phyloP scores from a whole-genome alignment of 2,888 invertebrate genomes.

The Coleophora flavipennella region DNA sequence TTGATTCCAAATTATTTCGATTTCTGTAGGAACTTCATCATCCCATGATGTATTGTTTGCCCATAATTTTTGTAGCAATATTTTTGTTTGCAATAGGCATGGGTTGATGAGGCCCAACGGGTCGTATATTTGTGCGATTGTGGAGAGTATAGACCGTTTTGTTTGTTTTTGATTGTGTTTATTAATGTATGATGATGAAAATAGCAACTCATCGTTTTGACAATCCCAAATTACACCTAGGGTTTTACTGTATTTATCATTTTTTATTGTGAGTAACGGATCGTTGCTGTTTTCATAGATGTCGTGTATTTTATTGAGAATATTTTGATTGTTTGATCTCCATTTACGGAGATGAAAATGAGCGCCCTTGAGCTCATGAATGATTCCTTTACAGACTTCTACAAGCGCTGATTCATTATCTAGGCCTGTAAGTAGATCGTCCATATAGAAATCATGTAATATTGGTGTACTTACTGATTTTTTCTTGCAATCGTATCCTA shows the following conservation, averaged over 20 bases:
- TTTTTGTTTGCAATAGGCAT: constrained; percentile 6
- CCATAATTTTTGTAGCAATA: constrained; percentile 10
- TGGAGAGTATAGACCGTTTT: constrained; percentile 3
- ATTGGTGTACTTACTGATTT: constrained; percentile 12
- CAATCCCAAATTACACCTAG: constrained; percentile 15
- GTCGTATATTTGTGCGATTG: constrained; percentile 10
- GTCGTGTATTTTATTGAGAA: constrained; percentile 4
- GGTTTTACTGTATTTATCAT: constrained; percentile 9
- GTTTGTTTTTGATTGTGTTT: not conserved
- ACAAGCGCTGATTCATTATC: constrained; percentile 7
- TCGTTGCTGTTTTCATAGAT: not conserved
- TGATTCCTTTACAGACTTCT: constrained; percentile 7
- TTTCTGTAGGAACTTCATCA: constrained; percentile 2
- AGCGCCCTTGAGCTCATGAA: constrained; percentile 13
- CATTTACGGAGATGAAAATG: constrained; percentile 18
- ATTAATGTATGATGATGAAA: constrained; percentile 1
- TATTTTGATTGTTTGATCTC: constrained; percentile 16
- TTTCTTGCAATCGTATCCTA: constrained; percentile 16
- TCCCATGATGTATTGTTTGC: constrained; percentile 8
- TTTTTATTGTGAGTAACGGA: constrained; percentile 10
- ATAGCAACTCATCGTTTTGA: constrained; percentile 9
- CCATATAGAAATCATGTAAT: constrained; percentile 21
- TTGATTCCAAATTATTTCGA: constrained; percentile 1
- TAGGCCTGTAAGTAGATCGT: constrained; percentile 16
- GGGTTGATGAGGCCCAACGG: constrained; percentile 9